These are phyloP conservation scores for Sinocyclocheilus maitianheensis DNA, from an alignment of 2,113 vertebrate species.

Conservation along the genomic window DNA sequence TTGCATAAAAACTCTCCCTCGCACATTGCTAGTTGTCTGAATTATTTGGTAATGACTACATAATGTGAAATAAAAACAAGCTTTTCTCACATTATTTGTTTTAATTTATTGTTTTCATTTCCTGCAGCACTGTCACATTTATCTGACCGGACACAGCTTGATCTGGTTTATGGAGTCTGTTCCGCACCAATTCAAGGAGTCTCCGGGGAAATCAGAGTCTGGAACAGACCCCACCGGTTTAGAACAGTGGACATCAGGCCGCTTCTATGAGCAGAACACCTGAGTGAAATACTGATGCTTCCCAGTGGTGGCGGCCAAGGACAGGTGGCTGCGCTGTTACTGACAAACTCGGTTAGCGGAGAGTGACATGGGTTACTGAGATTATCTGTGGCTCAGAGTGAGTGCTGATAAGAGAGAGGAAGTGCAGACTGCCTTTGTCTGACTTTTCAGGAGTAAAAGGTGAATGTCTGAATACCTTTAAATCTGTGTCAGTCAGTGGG, in stretches of 20 bases:
- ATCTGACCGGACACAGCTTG: background rate
- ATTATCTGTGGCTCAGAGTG: constrained; percentile 7
- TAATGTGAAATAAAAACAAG: background rate
- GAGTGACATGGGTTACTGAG: background rate
- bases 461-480: constrained; percentile 12
- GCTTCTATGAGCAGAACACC: background rate
- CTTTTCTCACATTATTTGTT: background rate
- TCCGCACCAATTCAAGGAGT: constrained; percentile 8
- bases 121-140: background rate
- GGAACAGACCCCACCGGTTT: background rate
- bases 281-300: background rate
- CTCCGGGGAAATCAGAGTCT: constrained; percentile 27
- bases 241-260: background rate
- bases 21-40: background rate
- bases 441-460: constrained; percentile 2
- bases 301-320: background rate
- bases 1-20: background rate
- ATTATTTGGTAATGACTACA: background rate
- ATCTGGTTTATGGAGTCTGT: constrained; percentile 15
- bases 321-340: background rate
- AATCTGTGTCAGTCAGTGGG: background rate
- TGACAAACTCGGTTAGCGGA: background rate
- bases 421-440: background rate
- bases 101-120: background rate
- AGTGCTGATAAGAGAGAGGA: background rate